A percentile compares a stretch with the other conserved stretches of the same genome.
Evolutionary conservation across 2,797 vertebrate genomes (phyloP).

Genomic region (Bovichtus diacanthus): DNA sequence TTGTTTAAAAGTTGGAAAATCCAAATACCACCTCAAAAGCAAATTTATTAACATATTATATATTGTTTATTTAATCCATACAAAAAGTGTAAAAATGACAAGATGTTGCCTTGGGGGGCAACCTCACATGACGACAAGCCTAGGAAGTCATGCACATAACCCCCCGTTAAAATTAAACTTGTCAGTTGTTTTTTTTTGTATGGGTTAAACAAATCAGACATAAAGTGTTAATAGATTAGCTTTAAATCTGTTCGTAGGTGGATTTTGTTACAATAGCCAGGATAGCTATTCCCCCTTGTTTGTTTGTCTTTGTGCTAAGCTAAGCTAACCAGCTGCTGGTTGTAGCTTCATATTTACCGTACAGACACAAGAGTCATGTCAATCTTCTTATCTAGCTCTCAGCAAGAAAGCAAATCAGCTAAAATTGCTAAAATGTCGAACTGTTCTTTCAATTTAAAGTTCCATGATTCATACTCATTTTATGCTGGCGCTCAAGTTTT

Average conservation of each 20-base stretch:
- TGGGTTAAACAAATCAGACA: not conserved
- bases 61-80: not conserved
- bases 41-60: not conserved
- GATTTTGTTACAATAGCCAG: not conserved
- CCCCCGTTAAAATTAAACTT: not conserved
- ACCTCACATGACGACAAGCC: not conserved
- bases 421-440: slow-evolving; percentile 19
- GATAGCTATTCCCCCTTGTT: not conserved
- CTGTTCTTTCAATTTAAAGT: slow-evolving; percentile 13
- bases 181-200: not conserved
- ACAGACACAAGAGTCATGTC: not conserved
- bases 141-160: not conserved
- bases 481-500: slow-evolving; percentile 29
- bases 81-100: not conserved
- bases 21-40: not conserved
- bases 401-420: not conserved
- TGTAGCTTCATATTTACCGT: not conserved
- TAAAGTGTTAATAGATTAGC: not conserved
- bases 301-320: slow-evolving; percentile 15
- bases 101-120: not conserved
- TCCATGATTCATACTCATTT: slow-evolving; percentile 28
- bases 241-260: not conserved
- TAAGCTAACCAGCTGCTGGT: slow-evolving; percentile 8
- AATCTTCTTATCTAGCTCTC: not conserved
- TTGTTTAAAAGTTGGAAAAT: not conserved